Percentiles rank a stretch among this genome's conserved stretches.
phyloP scores from a whole-genome alignment of 2,797 vertebrate genomes.

The Diplodus sargus region DNA sequence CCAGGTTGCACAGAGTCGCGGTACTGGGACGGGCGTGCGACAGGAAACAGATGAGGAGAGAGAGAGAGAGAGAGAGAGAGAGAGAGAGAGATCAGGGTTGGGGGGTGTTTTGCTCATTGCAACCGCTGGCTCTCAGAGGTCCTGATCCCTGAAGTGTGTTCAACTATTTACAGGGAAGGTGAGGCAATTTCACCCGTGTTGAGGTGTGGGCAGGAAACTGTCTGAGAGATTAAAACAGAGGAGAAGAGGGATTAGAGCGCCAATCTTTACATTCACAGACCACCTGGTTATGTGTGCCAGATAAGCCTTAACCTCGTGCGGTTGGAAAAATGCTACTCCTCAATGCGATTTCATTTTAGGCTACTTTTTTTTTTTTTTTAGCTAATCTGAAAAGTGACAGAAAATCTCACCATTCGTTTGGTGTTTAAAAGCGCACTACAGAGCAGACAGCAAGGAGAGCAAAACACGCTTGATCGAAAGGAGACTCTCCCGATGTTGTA shows the following conservation, averaged over 20 bases:
- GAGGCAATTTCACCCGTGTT: conserved; percentile 56
- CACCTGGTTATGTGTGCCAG: conserved; percentile 41
- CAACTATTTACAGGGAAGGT: conserved; percentile 47
- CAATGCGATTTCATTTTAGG: not conserved
- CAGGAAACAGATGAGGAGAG: not conserved
- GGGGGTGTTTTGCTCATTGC: conserved; percentile 16
- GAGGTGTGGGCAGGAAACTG: conserved; percentile 46
- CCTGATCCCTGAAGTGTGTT: conserved; percentile 50
- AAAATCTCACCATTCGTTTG: not conserved
- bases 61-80: not conserved
- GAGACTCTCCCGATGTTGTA: not conserved
- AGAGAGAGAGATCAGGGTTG: not conserved
- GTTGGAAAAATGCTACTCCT: not conserved
- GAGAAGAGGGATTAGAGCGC: conserved; percentile 39
- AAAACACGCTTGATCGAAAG: conserved; percentile 6
- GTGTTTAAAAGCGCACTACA: not conserved
- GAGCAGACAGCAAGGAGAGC: too few relatives aligned
- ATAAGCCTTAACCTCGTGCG: not conserved
- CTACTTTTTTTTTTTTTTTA: not conserved
- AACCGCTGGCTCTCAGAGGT: conserved; percentile 40
- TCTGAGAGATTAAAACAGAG: conserved; percentile 57
- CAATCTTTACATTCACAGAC: conserved; percentile 34
- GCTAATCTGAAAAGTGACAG: not conserved
- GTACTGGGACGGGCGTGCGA: not conserved
- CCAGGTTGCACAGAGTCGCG: not conserved